A percentile compares a stretch with the other conserved stretches of the same genome.
Conservation (phyloP, 2,113 vertebrate genomes). For the Nibea coibor region DNA sequence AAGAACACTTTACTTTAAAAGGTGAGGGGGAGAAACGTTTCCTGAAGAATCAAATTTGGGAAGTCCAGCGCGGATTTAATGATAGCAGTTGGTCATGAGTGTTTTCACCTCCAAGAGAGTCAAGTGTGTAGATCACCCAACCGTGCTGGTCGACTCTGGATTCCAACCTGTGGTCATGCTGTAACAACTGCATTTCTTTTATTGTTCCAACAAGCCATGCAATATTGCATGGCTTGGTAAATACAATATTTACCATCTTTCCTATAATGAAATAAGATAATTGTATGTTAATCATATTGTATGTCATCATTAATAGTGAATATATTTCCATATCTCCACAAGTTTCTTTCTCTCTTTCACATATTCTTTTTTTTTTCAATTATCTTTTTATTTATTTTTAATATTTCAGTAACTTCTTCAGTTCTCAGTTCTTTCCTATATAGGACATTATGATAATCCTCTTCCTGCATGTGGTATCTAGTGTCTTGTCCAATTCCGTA, state of each 20-base stretch:
- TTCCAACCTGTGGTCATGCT: background rate
- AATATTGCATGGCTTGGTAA: too few relatives aligned
- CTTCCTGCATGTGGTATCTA: too few relatives aligned
- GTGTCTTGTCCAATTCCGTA: too few relatives aligned
- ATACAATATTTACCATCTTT: too few relatives aligned
- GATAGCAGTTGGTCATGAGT: background rate
- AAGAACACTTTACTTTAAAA: constrained; percentile 11
- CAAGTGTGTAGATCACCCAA: background rate
- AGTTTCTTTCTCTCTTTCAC: background rate
- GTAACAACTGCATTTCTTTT: background rate
- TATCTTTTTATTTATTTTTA: too few relatives aligned
- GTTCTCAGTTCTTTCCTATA: too few relatives aligned
- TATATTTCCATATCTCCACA: constrained; percentile 52
- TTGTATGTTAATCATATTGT: too few relatives aligned
- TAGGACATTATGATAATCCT: too few relatives aligned
- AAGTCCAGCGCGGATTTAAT: background rate
- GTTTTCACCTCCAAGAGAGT: background rate
- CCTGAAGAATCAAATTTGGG: background rate
- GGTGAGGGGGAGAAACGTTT: background rate
- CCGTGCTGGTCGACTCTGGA: background rate
- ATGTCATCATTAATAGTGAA: constrained; percentile 42
- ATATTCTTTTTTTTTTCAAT: too few relatives aligned
- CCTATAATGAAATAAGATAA: too few relatives aligned
- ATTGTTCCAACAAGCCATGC: background rate
- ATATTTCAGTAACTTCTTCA: too few relatives aligned